Evolutionary conservation across 64 coral and sea anemone genomes (phyloP).

Genomic region (Catalaphyllia jardinei): DNA sequence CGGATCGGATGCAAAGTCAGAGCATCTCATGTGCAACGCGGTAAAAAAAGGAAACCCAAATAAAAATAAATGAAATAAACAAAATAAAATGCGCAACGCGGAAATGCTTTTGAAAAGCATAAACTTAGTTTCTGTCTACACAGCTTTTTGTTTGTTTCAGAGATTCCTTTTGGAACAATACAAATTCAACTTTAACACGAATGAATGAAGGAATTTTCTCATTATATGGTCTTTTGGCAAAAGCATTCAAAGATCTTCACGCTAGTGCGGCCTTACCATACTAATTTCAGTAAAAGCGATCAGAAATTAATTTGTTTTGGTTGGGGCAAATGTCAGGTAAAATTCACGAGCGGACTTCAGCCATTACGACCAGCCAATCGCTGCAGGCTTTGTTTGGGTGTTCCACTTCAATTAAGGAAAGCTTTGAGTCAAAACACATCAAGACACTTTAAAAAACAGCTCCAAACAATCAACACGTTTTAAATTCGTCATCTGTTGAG

Average conservation of each 20-base stretch:
- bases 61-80: too few species aligned
- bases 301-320: constrained; percentile 27
- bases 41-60: too few species aligned
- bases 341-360: not conserved
- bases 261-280: not conserved
- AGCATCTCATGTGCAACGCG: not conserved
- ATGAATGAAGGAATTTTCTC: constrained; percentile 2
- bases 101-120: not conserved
- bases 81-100: too few species aligned
- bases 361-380: not conserved
- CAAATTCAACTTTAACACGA: not conserved
- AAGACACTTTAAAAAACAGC: constrained; percentile 7
- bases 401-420: constrained; percentile 31
- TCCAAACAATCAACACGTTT: not conserved
- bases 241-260: not conserved
- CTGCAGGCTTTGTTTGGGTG: not conserved
- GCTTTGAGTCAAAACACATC: constrained; percentile 17
- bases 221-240: not conserved
- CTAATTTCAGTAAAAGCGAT: constrained; percentile 1
- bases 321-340: not conserved
- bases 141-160: not conserved
- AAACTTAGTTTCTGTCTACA: not conserved
- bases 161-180: not conserved
- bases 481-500: constrained; percentile 28
- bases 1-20: not conserved